Evolutionary conservation across 2,797 vertebrate genomes (phyloP).

Genomic region (Artibeus jamaicensis): DNA sequence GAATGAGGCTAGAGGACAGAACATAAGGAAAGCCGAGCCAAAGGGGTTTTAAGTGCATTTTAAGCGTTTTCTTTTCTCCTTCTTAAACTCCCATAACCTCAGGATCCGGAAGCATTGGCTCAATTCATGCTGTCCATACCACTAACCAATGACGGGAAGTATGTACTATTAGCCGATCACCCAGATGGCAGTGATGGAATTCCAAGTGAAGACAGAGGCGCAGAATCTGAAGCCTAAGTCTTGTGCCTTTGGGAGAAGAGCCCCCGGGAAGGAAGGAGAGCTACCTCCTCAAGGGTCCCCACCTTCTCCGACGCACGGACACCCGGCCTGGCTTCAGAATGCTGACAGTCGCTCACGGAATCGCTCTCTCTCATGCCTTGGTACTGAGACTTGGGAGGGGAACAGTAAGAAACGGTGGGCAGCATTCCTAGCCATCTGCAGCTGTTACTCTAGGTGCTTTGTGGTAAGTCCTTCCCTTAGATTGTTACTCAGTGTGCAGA

Average conservation of each 20-base stretch:
- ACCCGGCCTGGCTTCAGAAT: conserved; percentile 24
- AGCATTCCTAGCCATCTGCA: not conserved
- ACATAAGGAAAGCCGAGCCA: not conserved
- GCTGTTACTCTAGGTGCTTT: conserved; percentile 63
- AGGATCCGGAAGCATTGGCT: conserved; percentile 95
- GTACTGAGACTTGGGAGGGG: conserved; percentile 46
- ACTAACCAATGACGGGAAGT: conserved; percentile 94
- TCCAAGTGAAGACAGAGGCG: conserved; percentile 83
- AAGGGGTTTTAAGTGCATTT: conserved; percentile 52
- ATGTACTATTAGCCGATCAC: conserved; percentile 88
- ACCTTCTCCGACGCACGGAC: conserved; percentile 52
- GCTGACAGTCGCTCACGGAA: conserved; percentile 45
- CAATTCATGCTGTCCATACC: conserved; percentile 95
- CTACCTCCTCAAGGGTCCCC: not conserved
- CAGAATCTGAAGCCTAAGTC: conserved; percentile 94
- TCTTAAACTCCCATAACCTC: conserved; percentile 54
- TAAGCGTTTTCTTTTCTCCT: conserved; percentile 61
- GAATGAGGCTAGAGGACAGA: not conserved
- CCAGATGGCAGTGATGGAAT: conserved; percentile 84
- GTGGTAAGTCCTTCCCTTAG: conserved; percentile 68
- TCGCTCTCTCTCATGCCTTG: not conserved
- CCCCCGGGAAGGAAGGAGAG: conserved; percentile 42
- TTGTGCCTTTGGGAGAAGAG: conserved; percentile 18
- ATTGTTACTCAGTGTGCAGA: conserved; percentile 65
- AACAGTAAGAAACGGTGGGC: conserved; percentile 21